Evolutionary conservation across 2,113 vertebrate species (phyloP), one percentile per base, ranked within the genome.

Genomic region (Oophaga pumilio): DNA sequence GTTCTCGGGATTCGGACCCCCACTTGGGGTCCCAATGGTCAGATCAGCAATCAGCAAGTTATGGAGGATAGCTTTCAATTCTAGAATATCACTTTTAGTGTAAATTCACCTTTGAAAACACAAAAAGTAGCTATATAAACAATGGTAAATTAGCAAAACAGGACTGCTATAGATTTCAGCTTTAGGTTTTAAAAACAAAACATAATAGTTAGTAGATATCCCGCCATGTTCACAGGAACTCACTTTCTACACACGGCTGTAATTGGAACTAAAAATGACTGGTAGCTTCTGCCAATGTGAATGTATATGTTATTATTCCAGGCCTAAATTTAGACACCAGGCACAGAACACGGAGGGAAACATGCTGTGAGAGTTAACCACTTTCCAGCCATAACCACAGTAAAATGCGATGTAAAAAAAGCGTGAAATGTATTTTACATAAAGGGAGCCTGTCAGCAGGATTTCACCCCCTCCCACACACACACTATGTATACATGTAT

Each of bases 301-400:
- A 76, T 85, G 71, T 76, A 76, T 85, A 85, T 64, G 50, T 85
- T 85, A 62, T 33, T 85, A 28, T 20, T 74, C 28, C 53, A 62
- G 71, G n/a, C 28, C 56, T 85, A 76, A 60, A 85, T 85, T 64
- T 60, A 85, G 33, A 76, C 14, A 18, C 28, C 60, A 74, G 59
- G 43, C 20, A 76, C 56, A n/a, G 28, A 14, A 50, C 18, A 60
- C 18, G 24, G 10, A 49, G 66, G 14, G 4, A 59, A 71, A 74
- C 14, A 73, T 9, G 50, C 82, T 82, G 77, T 15, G 59, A 82
- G 43, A 12, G 22, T 50, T 62, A 68, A 82, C 80, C 60, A 68
- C 12, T 66, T 66, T 52, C 60, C 60, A n/a, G 33, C 22, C 28
- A n/a, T 2, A 66, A 82, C 33, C 53, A 52, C 7, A 33, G 24